Conservation (phyloP, 2,113 vertebrate genomes). For the Psittacus erithacus region DNA sequence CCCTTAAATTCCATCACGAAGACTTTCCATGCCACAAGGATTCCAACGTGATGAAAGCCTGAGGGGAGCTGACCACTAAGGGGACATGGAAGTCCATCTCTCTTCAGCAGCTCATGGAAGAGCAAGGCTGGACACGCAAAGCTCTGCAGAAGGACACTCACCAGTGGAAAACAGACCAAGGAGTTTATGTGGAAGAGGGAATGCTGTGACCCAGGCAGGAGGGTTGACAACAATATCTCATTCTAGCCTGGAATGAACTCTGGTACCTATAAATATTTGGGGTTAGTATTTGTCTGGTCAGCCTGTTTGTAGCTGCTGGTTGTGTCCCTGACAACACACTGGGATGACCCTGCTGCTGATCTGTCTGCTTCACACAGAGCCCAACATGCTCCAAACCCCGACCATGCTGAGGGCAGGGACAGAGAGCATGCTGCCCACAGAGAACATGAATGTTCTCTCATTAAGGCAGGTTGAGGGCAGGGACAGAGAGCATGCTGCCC, state of each 20-base stretch:
- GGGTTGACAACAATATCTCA: neutral
- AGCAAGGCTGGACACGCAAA: neutral
- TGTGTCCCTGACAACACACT: neutral
- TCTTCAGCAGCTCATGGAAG: neutral
- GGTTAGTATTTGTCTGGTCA: no score
- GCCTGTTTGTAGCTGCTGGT: neutral
- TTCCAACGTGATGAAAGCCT: neutral
- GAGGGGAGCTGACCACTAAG: no score
- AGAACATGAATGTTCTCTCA: fast-evolving
- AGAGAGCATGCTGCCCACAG: fast-evolving
- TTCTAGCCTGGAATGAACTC: neutral
- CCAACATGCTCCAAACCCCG: neutral
- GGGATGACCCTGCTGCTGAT: neutral
- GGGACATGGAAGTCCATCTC: neutral
- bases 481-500: fast-evolving
- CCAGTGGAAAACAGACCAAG: neutral
- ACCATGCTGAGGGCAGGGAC: neutral
- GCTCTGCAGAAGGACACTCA: neutral
- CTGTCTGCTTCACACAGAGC: neutral
- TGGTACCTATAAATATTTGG: neutral
- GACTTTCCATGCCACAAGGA: neutral
- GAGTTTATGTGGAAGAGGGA: neutral
- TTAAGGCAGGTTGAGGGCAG: neutral
- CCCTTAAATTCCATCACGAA: neutral
- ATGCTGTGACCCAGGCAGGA: fast-evolving